Evolutionary conservation across 2,888 invertebrate genomes (phyloP), one percentile per base, ranked within the genome.

Genomic region (Sinopyrophorus schimmeli): DNA sequence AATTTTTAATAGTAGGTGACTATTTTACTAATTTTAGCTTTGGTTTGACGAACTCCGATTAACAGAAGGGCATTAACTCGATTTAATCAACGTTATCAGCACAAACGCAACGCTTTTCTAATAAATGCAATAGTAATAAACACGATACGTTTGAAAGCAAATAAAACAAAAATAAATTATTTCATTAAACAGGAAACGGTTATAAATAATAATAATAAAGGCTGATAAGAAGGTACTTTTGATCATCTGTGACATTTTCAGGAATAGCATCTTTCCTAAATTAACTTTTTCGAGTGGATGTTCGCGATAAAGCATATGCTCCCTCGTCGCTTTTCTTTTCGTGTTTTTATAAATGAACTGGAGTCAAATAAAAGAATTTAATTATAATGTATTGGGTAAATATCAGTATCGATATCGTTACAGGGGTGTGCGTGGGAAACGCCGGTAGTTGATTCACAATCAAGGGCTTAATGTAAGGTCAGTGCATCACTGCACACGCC

Each of bases 381-480:
- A 31, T 31, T 31, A 16, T 24, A 3, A 24, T 16, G 31, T 15
- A 9, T 16, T 9, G 31, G 12, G 15, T 17, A 31, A 31, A 31
- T 15, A 31, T 31, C 31, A 31, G 15, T 31, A 31, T 31, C 17
- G 15, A 16, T 15, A 16, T 31, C 17, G 24, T n/a, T n/a, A n/a
- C n/a, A n/a, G n/a, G n/a, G 10, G 24, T n/a, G 24, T 24, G 24
- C 24, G 24, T 24, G 24, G 24, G 24, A 24, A 24, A 24, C 24
- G 10, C 24, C 32, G 31, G 39, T 38, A 47, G 39, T n/a, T n/a
- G n/a, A n/a, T n/a, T n/a, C n/a, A n/a, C 38, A 20, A 21, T 38
- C 24, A 31, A 38, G 47, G 15, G 24, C 12, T 10, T n/a, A n/a
- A n/a, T n/a, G n/a, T n/a, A n/a, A n/a, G n/a, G n/a, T n/a, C n/a